Conservation (phyloP, 2,113 vertebrate genomes). For the Peromyscus maniculatus region DNA sequence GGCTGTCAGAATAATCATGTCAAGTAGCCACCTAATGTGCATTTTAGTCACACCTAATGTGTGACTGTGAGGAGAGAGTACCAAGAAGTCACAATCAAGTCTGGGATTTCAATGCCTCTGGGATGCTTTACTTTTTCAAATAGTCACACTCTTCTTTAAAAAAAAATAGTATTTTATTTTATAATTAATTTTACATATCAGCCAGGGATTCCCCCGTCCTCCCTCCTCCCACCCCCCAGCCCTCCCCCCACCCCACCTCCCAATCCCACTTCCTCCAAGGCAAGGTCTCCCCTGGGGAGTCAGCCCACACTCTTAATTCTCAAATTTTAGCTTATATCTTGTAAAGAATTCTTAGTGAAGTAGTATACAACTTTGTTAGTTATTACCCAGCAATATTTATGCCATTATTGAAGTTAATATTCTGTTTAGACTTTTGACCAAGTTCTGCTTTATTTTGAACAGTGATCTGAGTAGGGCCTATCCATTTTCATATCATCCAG, state of each 20-base stretch:
- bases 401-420: neutral
- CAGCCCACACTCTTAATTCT: neutral
- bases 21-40: neutral
- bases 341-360: conserved; percentile 20
- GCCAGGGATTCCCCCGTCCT: too few relatives aligned
- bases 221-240: too few relatives aligned
- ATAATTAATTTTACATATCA: too few relatives aligned
- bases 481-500: neutral
- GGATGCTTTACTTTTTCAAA: neutral
- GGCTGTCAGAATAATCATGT: neutral
- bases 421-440: conserved; percentile 11
- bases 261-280: too few relatives aligned
- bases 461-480: neutral
- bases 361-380: neutral
- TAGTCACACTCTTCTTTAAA: neutral
- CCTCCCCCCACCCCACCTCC: too few relatives aligned
- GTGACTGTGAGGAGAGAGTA: neutral
- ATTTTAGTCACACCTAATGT: neutral
- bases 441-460: neutral
- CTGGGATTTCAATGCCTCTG: neutral
- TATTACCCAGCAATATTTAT: neutral
- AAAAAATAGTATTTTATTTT: too few relatives aligned
- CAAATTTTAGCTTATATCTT: neutral
- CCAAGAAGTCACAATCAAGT: neutral
- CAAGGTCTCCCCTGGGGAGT: too few relatives aligned